These are phyloP conservation scores for Platynereis dumerilii DNA, from an alignment of 2,888 invertebrate genomes.

Conservation along the genomic window DNA sequence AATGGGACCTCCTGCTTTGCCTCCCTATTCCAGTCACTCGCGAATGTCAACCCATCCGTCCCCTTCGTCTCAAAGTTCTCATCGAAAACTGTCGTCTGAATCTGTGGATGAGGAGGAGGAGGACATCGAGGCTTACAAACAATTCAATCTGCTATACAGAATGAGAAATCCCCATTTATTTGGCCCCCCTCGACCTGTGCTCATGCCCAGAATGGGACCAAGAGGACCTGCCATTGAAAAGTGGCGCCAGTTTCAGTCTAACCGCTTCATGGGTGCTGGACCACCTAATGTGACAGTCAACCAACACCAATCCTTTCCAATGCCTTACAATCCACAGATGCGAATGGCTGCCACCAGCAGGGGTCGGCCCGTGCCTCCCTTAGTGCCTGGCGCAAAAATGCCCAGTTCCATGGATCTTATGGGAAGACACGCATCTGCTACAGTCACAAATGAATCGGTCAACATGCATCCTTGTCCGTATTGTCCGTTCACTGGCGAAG, in stretches of 20 bases:
- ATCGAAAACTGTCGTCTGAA: neutral
- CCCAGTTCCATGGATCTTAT: too few relatives aligned
- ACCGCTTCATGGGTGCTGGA: too few relatives aligned
- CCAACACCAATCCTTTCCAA: too few relatives aligned
- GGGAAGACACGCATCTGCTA: too few relatives aligned
- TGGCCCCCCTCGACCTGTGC: neutral
- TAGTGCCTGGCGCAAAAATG: too few relatives aligned
- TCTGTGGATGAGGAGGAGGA: slow-evolving; percentile 13
- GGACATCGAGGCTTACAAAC: slow-evolving; percentile 13
- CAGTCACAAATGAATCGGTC: too few relatives aligned
- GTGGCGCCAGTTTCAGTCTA: slow-evolving; percentile 18
- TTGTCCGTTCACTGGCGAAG: slow-evolving; percentile 11
- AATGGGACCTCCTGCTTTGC: neutral
- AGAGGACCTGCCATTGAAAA: slow-evolving; percentile 12
- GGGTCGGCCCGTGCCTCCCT: too few relatives aligned
- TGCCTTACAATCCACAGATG: too few relatives aligned
- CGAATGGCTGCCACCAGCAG: too few relatives aligned
- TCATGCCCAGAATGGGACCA: neutral
- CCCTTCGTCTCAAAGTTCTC: neutral
- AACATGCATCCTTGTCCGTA: slow-evolving; percentile 11
- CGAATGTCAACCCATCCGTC: neutral
- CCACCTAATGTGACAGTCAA: too few relatives aligned
- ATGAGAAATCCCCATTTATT: neutral
- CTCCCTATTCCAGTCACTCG: neutral
- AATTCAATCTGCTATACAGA: slow-evolving; percentile 12